Evolutionary conservation across 2,888 invertebrate genomes (phyloP), one percentile per base, ranked within the genome.

Genomic region (Dexiosoma caninum): DNA sequence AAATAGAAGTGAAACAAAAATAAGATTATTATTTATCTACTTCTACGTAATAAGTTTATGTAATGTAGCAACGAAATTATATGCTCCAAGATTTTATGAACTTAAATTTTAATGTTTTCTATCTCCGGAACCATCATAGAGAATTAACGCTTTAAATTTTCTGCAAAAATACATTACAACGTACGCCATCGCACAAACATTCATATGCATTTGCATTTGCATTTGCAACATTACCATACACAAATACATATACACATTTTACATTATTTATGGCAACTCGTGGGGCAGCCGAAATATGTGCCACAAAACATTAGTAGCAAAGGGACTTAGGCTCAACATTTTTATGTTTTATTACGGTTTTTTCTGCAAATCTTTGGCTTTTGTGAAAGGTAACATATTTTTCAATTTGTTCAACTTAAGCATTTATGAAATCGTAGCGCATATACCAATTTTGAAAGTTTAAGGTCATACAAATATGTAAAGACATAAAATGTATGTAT

Each of bases 241-340:
- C 62, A 27, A 5, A 53, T 67, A 55, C 62, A n/a, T n/a, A n/a
- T n/a, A n/a, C n/a, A n/a, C n/a, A n/a, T 62, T 9, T 59, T 49
- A 1, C 8, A 35, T 79, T 79, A 70, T 70, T 79, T 79, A 75
- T 75, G 62, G 64, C 40, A 70, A 75, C 59, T 64, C 55, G 49
- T 64, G 51, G 27, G 44, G 21, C 53, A 76, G 9, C 60, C 23
- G 27, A 64, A 44, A 72, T 44, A 37, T 49, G 37, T 32, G 16
- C 42, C 51, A 51, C 40, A 62, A 32, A 62, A 62, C 32, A 16
- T n/a, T 21, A 60, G 42, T 57, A 59, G 59, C 51, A 67, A 42
- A 60, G 32, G 59, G 59, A 67, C 67, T 67, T 46, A 53, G 44
- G 27, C 51, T 53, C 60, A 23, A 53, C 19, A 69, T 30, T 42